A percentile compares a stretch with the other conserved stretches of the same genome.
phyloP scores from a whole-genome alignment of 2,113 vertebrate species.

The Aptenodytes patagonicus region DNA sequence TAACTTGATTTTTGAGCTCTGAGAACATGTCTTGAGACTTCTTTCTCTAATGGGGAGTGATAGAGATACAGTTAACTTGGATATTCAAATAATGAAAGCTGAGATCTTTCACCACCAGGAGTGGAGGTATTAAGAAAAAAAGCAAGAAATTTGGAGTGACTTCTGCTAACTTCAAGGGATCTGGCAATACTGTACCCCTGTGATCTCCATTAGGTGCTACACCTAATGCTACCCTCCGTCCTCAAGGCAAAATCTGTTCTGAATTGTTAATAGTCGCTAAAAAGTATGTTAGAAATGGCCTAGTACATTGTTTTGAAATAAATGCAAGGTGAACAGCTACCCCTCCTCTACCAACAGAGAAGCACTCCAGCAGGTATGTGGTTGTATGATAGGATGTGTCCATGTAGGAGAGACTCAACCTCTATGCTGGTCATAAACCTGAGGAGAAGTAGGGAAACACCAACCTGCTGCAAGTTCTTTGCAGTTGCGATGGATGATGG shows the following conservation, averaged over 20 bases:
- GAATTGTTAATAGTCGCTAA: not conserved
- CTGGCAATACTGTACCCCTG: not conserved
- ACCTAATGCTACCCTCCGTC: not conserved
- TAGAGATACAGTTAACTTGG: not conserved
- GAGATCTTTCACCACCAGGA: not conserved
- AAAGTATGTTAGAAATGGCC: not conserved
- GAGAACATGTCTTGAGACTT: not conserved
- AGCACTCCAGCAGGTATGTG: rapidly evolving
- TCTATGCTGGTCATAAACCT: not conserved
- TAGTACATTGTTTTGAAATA: not conserved
- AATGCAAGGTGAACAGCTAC: not conserved
- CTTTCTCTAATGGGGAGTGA: not conserved
- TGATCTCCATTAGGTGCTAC: not conserved
- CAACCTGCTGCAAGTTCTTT: not conserved
- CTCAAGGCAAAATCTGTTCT: not conserved
- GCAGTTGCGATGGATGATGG: not conserved
- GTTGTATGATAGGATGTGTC: not conserved
- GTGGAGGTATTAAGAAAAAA: not conserved
- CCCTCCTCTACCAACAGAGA: not conserved
- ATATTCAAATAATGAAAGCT: not conserved
- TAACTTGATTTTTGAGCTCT: not conserved
- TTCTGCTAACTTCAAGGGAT: not conserved
- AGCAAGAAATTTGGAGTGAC: not conserved
- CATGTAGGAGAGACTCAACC: not conserved
- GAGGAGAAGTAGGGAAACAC: not conserved